Conservation (phyloP, 2,888 invertebrate genomes). For the Amphiduros pacificus region DNA sequence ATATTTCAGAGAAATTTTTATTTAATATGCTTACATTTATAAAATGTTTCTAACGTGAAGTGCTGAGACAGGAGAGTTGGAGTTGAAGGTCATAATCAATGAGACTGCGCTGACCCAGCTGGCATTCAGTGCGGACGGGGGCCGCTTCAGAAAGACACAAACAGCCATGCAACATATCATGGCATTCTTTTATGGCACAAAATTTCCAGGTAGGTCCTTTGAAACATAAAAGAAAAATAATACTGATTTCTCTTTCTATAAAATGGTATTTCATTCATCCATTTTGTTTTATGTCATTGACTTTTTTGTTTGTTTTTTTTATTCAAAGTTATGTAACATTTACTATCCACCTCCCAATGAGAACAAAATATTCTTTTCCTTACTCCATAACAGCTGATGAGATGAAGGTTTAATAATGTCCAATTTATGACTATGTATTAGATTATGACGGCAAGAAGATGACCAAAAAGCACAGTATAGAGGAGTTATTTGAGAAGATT, state of each 20-base stretch:
- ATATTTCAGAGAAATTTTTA: no score
- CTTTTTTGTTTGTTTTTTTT: no score
- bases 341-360: no score
- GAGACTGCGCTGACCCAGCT: constrained; percentile 31
- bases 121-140: constrained; percentile 39
- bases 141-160: constrained; percentile 32
- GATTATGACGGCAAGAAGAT: neutral
- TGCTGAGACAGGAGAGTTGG: neutral
- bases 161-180: constrained; percentile 36
- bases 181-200: constrained; percentile 39
- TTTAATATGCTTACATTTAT: no score
- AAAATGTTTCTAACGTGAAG: no score
- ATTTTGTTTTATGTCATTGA: neutral
- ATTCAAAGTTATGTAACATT: no score
- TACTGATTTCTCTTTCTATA: neutral
- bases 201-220: constrained; percentile 11
- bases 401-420: neutral
- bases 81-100: constrained; percentile 32
- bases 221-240: neutral
- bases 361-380: no score
- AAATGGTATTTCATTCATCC: neutral
- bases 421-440: neutral
- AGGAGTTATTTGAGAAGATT: constrained; percentile 47
- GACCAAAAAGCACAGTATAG: constrained; percentile 51
- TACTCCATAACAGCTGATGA: no score